Percentiles rank a stretch among this genome's conserved stretches.
Evolutionary conservation across 2,113 vertebrate species (phyloP).

Genomic region (Halcyon malimbica): DNA sequence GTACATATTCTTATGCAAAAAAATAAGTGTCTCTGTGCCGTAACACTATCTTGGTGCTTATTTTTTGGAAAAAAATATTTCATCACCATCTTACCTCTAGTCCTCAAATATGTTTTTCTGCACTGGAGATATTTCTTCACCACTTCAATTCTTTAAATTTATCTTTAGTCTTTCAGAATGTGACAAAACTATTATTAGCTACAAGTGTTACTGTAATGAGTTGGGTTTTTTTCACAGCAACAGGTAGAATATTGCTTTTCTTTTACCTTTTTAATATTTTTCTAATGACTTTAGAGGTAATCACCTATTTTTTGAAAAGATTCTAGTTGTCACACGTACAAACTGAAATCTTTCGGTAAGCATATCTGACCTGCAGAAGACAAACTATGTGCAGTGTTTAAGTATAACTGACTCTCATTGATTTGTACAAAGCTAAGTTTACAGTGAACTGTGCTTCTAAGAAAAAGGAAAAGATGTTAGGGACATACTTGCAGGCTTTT

Average conservation of each 20-base stretch:
- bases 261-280: neutral
- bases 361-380: neutral
- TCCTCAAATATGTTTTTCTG: neutral
- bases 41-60: neutral
- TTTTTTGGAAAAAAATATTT: neutral
- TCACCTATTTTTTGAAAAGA: neutral
- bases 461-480: neutral
- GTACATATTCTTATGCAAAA: neutral
- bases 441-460: neutral
- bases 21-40: neutral
- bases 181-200: neutral
- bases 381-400: neutral
- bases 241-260: neutral
- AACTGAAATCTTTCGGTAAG: neutral
- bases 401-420: neutral
- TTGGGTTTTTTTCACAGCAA: neutral
- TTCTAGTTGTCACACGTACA: neutral
- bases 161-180: neutral
- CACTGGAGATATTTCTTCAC: neutral
- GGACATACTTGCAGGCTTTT: neutral
- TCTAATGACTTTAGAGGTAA: neutral
- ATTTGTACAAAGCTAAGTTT: neutral
- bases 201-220: neutral
- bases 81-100: neutral
- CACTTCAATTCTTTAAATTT: neutral